phyloP scores from a whole-genome alignment of 2,113 vertebrate genomes.

The Patagioenas fasciata region DNA sequence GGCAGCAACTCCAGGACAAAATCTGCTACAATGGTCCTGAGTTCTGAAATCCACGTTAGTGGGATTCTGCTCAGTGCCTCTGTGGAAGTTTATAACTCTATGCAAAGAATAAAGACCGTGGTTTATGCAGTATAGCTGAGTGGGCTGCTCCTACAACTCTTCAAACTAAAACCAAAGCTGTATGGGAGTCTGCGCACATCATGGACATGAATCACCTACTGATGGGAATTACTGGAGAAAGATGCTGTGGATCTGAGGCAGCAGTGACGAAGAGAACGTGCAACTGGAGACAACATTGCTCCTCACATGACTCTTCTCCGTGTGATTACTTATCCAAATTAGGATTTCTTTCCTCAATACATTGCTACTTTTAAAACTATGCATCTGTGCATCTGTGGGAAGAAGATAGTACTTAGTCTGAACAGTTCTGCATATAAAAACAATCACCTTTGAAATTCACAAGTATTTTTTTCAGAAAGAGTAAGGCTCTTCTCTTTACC shows the following conservation, averaged over 20 bases:
- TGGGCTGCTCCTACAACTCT: neutral
- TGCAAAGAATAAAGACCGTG: neutral
- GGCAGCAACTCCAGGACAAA: neutral
- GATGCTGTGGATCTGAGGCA: neutral
- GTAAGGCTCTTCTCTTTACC: neutral
- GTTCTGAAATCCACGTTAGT: neutral
- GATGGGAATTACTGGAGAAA: neutral
- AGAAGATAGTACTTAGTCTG: conserved; percentile 10
- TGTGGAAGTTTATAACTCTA: neutral
- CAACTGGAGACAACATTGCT: neutral
- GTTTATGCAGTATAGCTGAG: neutral
- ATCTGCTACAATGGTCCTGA: neutral
- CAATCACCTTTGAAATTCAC: neutral
- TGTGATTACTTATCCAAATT: conserved; percentile 44
- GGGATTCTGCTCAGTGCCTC: neutral
- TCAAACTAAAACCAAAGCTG: neutral
- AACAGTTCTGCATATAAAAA: conserved; percentile 4
- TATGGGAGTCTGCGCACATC: neutral
- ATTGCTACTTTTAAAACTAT: conserved; percentile 1
- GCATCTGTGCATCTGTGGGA: conserved; percentile 21
- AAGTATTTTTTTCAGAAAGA: neutral
- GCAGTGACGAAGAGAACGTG: neutral
- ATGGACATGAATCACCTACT: neutral
- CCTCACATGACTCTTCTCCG: neutral
- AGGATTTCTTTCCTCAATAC: conserved; percentile 30